These are phyloP conservation scores for Tipula unca DNA, from an alignment of 2,888 invertebrate genomes.

Conservation along the genomic window DNA sequence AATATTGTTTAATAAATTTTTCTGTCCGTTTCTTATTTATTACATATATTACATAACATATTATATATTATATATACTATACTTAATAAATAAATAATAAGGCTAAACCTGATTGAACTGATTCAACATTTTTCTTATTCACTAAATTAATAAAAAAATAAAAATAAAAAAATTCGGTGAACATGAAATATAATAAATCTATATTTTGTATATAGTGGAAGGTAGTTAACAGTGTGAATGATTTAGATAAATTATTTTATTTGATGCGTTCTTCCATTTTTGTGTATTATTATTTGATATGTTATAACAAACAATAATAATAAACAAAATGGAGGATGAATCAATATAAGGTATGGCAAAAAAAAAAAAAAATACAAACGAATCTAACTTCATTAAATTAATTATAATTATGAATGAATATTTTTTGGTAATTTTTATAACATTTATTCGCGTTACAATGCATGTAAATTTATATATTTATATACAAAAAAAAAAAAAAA, in stretches of 20 bases:
- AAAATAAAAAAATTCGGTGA: not conserved
- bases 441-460: conserved; percentile 16
- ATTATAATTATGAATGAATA: not conserved
- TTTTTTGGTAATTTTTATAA: not conserved
- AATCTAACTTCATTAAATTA: not conserved
- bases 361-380: not conserved
- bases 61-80: not conserved
- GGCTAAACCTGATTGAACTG: conserved; percentile 8
- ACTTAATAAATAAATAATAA: conserved; percentile 8
- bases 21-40: not conserved
- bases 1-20: not conserved
- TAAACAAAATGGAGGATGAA: not conserved
- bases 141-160: not conserved
- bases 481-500: not conserved
- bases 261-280: not conserved
- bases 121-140: conserved; percentile 8
- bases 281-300: not conserved
- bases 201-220: not conserved
- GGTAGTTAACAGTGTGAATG: conserved; percentile 14
- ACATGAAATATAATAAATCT: not conserved
- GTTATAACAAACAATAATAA: not conserved
- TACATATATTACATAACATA: not conserved
- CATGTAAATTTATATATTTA: conserved; percentile 16
- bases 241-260: conserved; percentile 14
- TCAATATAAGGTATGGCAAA: not conserved